phyloP scores from a whole-genome alignment of 2,888 invertebrate genomes.

The Steinernema scapterisci region DNA sequence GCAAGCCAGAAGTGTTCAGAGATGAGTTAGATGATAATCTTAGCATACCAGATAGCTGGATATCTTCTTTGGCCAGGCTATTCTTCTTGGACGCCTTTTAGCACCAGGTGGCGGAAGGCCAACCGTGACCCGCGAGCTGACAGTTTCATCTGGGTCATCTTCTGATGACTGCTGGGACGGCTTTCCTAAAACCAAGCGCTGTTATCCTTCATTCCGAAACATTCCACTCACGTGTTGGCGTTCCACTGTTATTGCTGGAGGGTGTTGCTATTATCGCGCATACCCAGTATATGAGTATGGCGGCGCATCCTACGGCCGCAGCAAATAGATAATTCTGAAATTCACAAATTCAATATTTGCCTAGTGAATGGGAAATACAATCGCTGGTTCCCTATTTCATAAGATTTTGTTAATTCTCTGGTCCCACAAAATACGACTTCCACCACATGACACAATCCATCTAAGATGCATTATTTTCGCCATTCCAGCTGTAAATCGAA shows the following conservation, averaged over 20 bases:
- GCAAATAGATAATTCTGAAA: constrained; percentile 25
- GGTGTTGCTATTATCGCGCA: not conserved
- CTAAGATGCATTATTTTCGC: not conserved
- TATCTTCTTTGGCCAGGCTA: constrained; percentile 26
- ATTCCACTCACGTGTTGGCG: not conserved
- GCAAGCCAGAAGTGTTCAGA: too few relatives aligned
- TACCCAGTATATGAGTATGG: not conserved
- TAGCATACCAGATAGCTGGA: constrained; percentile 9
- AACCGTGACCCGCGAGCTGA: not conserved
- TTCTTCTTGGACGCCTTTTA: constrained; percentile 7
- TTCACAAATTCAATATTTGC: not conserved
- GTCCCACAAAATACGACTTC: not conserved
- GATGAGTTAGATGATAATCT: not conserved
- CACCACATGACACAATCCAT: not conserved
- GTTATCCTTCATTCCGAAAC: not conserved
- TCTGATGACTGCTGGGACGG: constrained; percentile 28
- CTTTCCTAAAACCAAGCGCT: constrained; percentile 8
- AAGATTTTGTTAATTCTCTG: not conserved
- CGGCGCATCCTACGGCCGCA: not conserved
- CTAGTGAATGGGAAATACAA: not conserved
- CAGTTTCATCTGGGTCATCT: constrained; percentile 4
- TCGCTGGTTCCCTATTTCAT: not conserved
- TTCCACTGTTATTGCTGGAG: not conserved
- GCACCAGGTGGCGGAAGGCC: not conserved
- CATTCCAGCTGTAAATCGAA: not conserved